Evolutionary conservation across 1,140 invertebrate species (phyloP).

Genomic region (Mercenaria mercenaria): DNA sequence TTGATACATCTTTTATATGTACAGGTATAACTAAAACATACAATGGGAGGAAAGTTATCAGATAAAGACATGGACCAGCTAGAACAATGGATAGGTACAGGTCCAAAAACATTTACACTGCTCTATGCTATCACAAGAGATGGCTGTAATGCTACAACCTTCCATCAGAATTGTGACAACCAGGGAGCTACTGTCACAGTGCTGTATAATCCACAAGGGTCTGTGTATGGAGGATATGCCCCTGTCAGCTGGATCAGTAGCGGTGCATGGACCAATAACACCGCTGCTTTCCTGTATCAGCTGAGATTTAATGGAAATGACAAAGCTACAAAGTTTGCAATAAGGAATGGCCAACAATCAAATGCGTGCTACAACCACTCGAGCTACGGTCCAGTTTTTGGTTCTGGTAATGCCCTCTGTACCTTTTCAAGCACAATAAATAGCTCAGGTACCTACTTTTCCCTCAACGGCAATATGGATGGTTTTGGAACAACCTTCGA

Average conservation of each 20-base stretch:
- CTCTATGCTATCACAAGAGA: slow-evolving; percentile 65
- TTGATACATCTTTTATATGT: too few relatives aligned
- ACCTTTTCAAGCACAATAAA: slow-evolving; percentile 5
- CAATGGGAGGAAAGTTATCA: background rate
- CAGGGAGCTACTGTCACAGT: slow-evolving; percentile 70
- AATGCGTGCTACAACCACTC: background rate
- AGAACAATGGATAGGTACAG: slow-evolving; percentile 51
- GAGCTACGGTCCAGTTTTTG: background rate
- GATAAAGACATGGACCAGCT: slow-evolving; percentile 39
- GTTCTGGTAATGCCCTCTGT: slow-evolving; percentile 28
- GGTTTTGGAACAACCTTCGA: slow-evolving; percentile 16
- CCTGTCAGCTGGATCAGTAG: slow-evolving; percentile 46
- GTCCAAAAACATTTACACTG: slow-evolving; percentile 58
- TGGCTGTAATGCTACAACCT: slow-evolving; percentile 56
- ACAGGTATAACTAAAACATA: too few relatives aligned
- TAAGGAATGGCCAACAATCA: background rate
- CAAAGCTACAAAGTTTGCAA: background rate
- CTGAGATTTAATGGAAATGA: background rate
- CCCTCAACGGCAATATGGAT: slow-evolving; percentile 8
- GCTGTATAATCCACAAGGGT: slow-evolving; percentile 59
- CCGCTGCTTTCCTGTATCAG: background rate
- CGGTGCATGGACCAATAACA: background rate
- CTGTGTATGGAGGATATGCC: slow-evolving; percentile 72
- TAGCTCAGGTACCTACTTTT: background rate
- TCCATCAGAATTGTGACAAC: slow-evolving; percentile 69